These are phyloP conservation scores for Drosophila neonasuta DNA, from an alignment of 2,888 invertebrate species.

Conservation along the genomic window DNA sequence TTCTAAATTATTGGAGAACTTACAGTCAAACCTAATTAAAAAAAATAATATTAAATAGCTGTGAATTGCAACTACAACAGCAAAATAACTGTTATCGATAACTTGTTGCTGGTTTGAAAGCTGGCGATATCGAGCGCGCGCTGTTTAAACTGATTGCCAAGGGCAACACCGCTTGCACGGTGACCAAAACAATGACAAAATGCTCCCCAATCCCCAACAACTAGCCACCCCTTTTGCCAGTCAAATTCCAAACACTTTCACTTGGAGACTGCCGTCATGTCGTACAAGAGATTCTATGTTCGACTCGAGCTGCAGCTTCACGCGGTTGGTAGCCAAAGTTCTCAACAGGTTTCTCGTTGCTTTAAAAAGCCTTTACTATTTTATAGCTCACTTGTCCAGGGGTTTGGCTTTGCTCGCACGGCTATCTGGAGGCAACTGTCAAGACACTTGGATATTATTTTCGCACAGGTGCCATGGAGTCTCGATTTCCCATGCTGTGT, in stretches of 20 bases:
- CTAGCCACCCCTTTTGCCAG: conserved; percentile 10
- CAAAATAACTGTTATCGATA: conserved; percentile 28
- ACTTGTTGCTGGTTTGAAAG: not conserved
- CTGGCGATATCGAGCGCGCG: conserved; percentile 10
- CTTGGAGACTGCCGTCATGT: conserved; percentile 44
- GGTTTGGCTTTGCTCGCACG: conserved; percentile 81
- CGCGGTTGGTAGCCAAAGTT: conserved; percentile 69
- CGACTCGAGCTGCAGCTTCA: conserved; percentile 79
- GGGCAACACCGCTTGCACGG: conserved; percentile 47
- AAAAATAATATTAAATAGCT: not conserved
- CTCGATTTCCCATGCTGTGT: conserved; percentile 80
- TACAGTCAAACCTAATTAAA: not conserved
- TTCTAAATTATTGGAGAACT: not conserved
- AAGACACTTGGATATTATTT: conserved; percentile 81
- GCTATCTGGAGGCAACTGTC: conserved; percentile 80
- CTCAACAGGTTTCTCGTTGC: not conserved
- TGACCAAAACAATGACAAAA: conserved; percentile 59
- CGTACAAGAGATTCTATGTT: conserved; percentile 71
- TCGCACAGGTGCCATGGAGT: conserved; percentile 80
- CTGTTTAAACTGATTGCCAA: conserved; percentile 47
- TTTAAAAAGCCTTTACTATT: not conserved
- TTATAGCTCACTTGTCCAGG: conserved; percentile 81
- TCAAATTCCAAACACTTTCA: conserved; percentile 28
- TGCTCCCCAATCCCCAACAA: conserved; percentile 43
- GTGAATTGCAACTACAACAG: not conserved